Conservation (phyloP, 2,113 vertebrate genomes). For the Promerops cafer region DNA sequence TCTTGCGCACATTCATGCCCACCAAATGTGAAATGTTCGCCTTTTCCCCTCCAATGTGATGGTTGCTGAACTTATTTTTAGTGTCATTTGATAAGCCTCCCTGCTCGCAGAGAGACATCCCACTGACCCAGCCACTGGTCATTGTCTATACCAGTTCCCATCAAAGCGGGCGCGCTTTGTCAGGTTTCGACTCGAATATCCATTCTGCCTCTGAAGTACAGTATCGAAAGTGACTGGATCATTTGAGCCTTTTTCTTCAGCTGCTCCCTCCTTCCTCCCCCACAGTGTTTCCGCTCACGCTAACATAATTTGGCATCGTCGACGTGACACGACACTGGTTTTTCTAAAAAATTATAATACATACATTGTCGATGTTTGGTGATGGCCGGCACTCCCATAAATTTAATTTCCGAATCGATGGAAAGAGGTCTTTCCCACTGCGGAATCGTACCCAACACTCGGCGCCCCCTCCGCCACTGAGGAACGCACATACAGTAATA, state of each 20-base stretch:
- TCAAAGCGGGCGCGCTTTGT: constrained; percentile 95
- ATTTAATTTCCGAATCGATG: constrained; percentile 82
- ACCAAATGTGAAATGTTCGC: constrained; percentile 77
- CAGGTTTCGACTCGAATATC: constrained; percentile 99
- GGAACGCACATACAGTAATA: constrained; percentile 73
- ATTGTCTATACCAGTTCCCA: constrained; percentile 98
- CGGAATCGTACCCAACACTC: constrained; percentile 43
- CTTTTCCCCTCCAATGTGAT: constrained; percentile 85
- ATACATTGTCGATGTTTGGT: constrained; percentile 70
- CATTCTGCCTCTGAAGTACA: constrained; percentile 93
- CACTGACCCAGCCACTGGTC: constrained; percentile 99
- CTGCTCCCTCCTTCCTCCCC: constrained; percentile 84
- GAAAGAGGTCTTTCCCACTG: constrained; percentile 72
- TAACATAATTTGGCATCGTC: constrained; percentile 88
- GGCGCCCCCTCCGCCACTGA: constrained; percentile 65
- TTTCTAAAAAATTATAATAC: constrained; percentile 78
- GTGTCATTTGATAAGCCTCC: constrained; percentile 98
- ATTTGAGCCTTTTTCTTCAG: constrained; percentile 95
- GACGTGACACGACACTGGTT: constrained; percentile 82
- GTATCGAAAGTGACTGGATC: constrained; percentile 99
- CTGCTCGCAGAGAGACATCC: constrained; percentile 90
- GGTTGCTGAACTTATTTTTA: constrained; percentile 99
- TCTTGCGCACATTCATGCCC: constrained; percentile 75
- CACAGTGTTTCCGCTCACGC: constrained; percentile 80
- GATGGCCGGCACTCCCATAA: constrained; percentile 35